Conservation (phyloP, 2,888 invertebrate species). For the Drosophila diplacantha region DNA sequence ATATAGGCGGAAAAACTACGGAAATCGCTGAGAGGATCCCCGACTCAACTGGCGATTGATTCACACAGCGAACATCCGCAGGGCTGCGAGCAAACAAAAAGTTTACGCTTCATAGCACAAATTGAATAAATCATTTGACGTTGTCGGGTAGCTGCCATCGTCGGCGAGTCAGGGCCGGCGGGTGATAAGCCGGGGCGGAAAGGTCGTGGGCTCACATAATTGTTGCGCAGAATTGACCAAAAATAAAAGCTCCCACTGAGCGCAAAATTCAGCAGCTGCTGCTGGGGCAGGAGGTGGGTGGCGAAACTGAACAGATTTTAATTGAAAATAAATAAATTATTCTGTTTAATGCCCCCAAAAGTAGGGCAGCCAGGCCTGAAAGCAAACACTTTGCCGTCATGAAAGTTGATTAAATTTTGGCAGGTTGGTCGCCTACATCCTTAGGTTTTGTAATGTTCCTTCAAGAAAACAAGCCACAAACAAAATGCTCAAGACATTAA, state of each 20-base stretch:
- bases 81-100: conserved; percentile 57
- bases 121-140: conserved; percentile 68
- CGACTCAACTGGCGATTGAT: conserved; percentile 46
- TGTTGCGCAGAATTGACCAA: conserved; percentile 52
- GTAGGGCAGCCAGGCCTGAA: conserved; percentile 3
- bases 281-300: neutral
- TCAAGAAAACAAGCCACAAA: neutral
- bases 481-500: neutral
- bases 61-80: conserved; percentile 60
- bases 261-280: conserved; percentile 7
- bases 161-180: conserved; percentile 2
- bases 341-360: conserved; percentile 22
- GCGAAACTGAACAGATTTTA: conserved; percentile 22
- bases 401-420: conserved; percentile 8
- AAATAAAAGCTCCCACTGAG: conserved; percentile 27
- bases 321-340: conserved; percentile 44
- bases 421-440: neutral
- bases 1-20: conserved; percentile 42
- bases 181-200: conserved; percentile 5
- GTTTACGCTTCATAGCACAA: conserved; percentile 69
- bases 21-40: conserved; percentile 26
- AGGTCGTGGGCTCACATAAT: conserved; percentile 53
- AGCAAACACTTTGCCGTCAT: neutral
- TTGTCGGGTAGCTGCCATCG: conserved; percentile 32
- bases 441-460: neutral